Conservation (phyloP, 2,797 vertebrate species). For the Leptoclinus maculatus region DNA sequence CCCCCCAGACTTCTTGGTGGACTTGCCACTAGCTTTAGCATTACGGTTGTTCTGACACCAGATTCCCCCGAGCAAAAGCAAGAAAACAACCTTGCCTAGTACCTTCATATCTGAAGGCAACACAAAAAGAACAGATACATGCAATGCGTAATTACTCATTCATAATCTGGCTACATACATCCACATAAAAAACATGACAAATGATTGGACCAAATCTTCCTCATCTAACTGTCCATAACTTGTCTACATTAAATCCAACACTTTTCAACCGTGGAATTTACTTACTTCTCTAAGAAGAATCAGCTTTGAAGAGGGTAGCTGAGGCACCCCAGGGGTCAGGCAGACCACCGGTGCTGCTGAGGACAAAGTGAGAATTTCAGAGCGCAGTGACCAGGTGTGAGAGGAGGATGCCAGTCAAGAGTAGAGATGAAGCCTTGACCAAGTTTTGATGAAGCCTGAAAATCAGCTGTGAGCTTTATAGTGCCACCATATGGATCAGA, state of each 20-base stretch:
- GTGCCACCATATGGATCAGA: constrained; percentile 80
- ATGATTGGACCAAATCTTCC: background rate
- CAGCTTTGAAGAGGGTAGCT: constrained; percentile 38
- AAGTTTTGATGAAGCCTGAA: constrained; percentile 69
- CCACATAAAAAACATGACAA: background rate
- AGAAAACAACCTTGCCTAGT: constrained; percentile 67
- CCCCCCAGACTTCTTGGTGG: constrained; percentile 70
- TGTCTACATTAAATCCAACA: background rate
- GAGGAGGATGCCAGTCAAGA: constrained; percentile 56
- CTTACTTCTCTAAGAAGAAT: constrained; percentile 72
- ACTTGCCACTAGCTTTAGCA: constrained; percentile 70
- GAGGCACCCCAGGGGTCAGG: constrained; percentile 37
- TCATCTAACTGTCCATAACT: background rate
- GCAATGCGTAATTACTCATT: background rate
- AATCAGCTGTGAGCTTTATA: constrained; percentile 80
- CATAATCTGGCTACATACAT: background rate
- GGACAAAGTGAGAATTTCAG: constrained; percentile 51
- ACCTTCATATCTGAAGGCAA: constrained; percentile 77
- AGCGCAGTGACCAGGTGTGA: constrained; percentile 52
- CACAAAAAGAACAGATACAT: constrained; percentile 4
- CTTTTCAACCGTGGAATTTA: constrained; percentile 8
- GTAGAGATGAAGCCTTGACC: constrained; percentile 66
- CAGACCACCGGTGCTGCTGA: constrained; percentile 52
- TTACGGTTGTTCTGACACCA: constrained; percentile 80
- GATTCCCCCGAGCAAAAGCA: constrained; percentile 78